Conservation (phyloP, 2,797 vertebrate species). For the Rhodeus uyekii region DNA sequence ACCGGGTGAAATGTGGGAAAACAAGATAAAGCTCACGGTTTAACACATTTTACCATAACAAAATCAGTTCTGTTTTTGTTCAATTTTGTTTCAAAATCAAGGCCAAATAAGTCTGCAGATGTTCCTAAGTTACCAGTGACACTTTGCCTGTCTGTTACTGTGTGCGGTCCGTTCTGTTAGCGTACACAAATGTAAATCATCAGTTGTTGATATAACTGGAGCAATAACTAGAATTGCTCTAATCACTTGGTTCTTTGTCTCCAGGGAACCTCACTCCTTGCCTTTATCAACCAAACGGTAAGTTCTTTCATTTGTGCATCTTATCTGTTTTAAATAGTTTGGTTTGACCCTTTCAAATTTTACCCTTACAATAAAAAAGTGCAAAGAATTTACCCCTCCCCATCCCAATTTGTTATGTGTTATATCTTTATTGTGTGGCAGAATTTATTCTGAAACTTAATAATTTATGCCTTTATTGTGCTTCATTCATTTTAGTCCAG, state of each 20-base stretch:
- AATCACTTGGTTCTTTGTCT: background rate
- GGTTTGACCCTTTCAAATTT: background rate
- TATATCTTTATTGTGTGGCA: background rate
- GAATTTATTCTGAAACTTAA: background rate
- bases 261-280: constrained; percentile 41
- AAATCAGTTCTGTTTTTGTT: no score
- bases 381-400: no score
- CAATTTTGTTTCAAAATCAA: background rate
- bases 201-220: background rate
- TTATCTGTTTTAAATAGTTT: background rate
- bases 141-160: background rate
- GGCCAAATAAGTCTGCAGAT: background rate
- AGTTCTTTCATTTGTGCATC: background rate
- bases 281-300: constrained; percentile 41
- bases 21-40: no score
- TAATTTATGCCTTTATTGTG: background rate
- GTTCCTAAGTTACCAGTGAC: background rate
- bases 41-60: background rate
- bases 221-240: background rate
- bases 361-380: no score
- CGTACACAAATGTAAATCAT: no score
- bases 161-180: no score
- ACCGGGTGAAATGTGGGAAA: no score
- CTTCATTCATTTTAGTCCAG: constrained; percentile 64
- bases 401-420: background rate